Evolutionary conservation across 2,113 vertebrate species (phyloP).

Genomic region (Nerophis ophidion): DNA sequence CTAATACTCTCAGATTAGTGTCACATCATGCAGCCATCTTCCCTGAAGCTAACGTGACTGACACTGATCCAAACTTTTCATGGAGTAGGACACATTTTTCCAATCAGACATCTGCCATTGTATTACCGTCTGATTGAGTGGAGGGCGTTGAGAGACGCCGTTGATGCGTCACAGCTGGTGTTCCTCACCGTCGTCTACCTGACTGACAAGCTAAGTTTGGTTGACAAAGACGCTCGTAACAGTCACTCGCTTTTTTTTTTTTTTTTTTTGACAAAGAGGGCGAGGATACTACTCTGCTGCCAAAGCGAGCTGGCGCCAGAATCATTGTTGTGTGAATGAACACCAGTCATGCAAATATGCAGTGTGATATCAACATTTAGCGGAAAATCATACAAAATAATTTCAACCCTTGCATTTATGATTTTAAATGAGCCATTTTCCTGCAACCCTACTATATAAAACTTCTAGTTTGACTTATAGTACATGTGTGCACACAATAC

Average conservation of each 20-base stretch:
- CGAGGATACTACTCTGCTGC: not conserved
- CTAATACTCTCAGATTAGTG: constrained; percentile 63
- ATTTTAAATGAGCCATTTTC: too few relatives aligned
- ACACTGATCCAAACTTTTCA: constrained; percentile 48
- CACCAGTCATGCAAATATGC: too few relatives aligned
- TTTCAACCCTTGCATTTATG: too few relatives aligned
- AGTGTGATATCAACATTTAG: too few relatives aligned
- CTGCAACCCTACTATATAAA: too few relatives aligned
- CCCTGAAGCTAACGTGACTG: constrained; percentile 60
- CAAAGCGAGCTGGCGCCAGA: not conserved
- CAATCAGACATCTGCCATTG: constrained; percentile 53
- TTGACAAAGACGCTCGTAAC: constrained; percentile 37
- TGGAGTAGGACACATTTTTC: constrained; percentile 53
- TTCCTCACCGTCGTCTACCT: constrained; percentile 24
- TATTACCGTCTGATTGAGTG: constrained; percentile 50
- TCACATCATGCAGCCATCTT: constrained; percentile 49
- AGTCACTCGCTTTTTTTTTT: not conserved
- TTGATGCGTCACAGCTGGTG: constrained; percentile 37
- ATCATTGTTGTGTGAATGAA: too few relatives aligned
- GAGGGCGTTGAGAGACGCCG: constrained; percentile 41
- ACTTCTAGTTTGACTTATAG: too few relatives aligned
- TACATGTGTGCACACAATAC: too few relatives aligned
- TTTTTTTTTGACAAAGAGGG: not conserved
- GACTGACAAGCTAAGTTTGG: constrained; percentile 23
- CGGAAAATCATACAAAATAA: too few relatives aligned